Base-by-base conservation (phyloP, 1,140 invertebrate genomes). In the Hyles vespertilio region DNA sequence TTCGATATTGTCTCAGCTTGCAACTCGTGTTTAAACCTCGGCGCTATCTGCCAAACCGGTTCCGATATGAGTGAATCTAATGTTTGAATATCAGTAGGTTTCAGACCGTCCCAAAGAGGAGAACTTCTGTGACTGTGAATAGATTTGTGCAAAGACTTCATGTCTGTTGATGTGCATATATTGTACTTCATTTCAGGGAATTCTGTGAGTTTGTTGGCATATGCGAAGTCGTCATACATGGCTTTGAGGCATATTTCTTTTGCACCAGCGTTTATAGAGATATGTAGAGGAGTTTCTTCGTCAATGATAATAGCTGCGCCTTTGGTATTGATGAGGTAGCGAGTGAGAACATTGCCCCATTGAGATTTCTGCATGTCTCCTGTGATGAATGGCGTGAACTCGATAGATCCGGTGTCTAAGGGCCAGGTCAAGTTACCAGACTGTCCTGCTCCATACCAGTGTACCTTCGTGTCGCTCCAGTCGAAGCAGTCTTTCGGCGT, bases 381-480 rank as follows among this genome's bases (percentile, higher is more conserved):
- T 3, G 95, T 97, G 10, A 97, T 91, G 69, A 97, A 97, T 0
- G 96, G 94, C 1, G 93, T 92, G 67, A 93, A 92, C 7, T 94
- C 92, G 7, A 96, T 92, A 22, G 90, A 89, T 0, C 93, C 93
- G 32, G 92, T 91, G 70, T 96, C 94, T 0, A 97, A 81, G 0
- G 95, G 96, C 93, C 96, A 97, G 0, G 93, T 92, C 70, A 94
- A 92, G 55, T 93, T 93, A 22, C 91, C 86, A 2, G 94, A 93
- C 59, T 96, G 93, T 0, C 96, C 96, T 1, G 94, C 95, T 0
- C 96, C 96, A 67, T 95, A 96, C 95, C 95, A 96, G 60, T 94
- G 91, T 0, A 92, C 92, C 12, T 92, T 90, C 9, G 92, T 91
- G 2, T 88, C 81, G 2, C 91, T 91, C 90, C 94, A 92, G 67